phyloP scores from a whole-genome alignment of 2,797 vertebrate genomes.

The Kryptopterus vitreolus region DNA sequence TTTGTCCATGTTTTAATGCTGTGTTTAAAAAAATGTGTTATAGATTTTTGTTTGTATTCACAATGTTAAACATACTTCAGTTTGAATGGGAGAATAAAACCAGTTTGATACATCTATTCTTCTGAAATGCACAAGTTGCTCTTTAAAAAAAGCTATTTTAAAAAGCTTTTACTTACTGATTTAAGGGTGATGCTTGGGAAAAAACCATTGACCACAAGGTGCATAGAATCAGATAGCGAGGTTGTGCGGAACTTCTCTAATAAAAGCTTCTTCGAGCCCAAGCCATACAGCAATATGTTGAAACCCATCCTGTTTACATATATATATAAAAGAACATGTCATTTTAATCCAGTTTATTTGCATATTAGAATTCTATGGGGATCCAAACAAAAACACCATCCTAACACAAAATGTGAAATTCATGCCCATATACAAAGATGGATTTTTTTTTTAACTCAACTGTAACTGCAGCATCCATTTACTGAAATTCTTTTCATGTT shows the following conservation, averaged over 20 bases:
- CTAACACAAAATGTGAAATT: not conserved
- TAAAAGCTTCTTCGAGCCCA: constrained; percentile 91
- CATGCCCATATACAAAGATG: not conserved
- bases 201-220: constrained; percentile 95
- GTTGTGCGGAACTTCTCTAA: constrained; percentile 87
- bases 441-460: constrained; percentile 72
- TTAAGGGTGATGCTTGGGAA: constrained; percentile 95
- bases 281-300: constrained; percentile 89
- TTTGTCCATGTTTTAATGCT: not conserved
- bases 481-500: constrained; percentile 83
- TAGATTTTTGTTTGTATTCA: not conserved
- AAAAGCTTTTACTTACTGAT: constrained; percentile 74
- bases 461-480: constrained; percentile 96
- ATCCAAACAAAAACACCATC: not conserved
- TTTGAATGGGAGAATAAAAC: no score
- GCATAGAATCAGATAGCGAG: constrained; percentile 79
- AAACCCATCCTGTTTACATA: constrained; percentile 81
- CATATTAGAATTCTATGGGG: not conserved
- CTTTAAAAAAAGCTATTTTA: not conserved
- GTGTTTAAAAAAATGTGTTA: not conserved
- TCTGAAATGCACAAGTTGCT: not conserved
- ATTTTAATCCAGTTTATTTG: not conserved
- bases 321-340: not conserved
- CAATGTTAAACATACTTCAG: not conserved
- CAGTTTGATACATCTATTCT: not conserved